A percentile compares a stretch with the other conserved stretches of the same genome.
These are phyloP conservation scores for Dendrolimus pini DNA, from an alignment of 2,888 invertebrate species.

Conservation along the genomic window DNA sequence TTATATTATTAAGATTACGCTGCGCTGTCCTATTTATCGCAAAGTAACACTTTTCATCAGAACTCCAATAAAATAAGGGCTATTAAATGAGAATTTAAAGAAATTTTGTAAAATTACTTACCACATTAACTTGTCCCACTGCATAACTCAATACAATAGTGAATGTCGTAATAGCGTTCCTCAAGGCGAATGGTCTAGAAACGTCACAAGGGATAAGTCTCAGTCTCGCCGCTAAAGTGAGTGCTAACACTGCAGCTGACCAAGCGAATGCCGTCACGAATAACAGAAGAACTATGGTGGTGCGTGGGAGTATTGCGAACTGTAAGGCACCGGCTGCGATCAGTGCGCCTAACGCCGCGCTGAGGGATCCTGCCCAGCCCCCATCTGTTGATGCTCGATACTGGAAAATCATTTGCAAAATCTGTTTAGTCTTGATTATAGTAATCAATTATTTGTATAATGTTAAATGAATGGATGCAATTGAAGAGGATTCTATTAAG, in stretches of 20 bases:
- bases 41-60: no score
- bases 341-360: slow-evolving; percentile 85
- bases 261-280: slow-evolving; percentile 94
- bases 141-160: slow-evolving; percentile 91
- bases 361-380: slow-evolving; percentile 89
- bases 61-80: no score
- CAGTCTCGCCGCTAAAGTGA: slow-evolving; percentile 88
- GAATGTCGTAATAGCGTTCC: slow-evolving; percentile 91
- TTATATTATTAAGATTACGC: no score
- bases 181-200: slow-evolving; percentile 86
- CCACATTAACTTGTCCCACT: slow-evolving; percentile 95
- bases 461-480: no score
- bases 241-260: slow-evolving; percentile 90
- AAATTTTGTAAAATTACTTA: slow-evolving; percentile 65
- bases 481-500: no score
- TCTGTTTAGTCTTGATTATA: no score
- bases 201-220: slow-evolving; percentile 92
- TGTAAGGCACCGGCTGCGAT: slow-evolving; percentile 86
- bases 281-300: slow-evolving; percentile 87
- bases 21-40: no score
- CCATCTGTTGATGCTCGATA: slow-evolving; percentile 91
- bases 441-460: no score
- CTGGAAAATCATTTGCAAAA: slow-evolving; percentile 52
- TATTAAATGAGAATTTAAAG: no score
- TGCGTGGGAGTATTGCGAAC: slow-evolving; percentile 88